Percentiles rank a stretch among this genome's conserved stretches.
phyloP scores from a whole-genome alignment of 2,797 vertebrate genomes.

The Bovichtus variegatus region DNA sequence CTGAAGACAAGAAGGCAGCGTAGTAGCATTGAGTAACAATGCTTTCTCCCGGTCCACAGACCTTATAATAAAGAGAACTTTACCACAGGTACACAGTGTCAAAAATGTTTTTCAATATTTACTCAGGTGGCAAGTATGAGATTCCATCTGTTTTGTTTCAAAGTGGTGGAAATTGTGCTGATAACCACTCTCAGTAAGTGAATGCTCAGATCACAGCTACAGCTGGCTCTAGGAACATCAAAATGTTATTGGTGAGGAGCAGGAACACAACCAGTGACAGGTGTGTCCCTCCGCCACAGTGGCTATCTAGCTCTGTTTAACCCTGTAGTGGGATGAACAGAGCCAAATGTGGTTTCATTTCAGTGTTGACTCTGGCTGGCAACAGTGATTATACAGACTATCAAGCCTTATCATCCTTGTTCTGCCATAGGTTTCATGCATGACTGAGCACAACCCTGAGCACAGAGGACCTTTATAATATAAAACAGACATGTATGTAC shows the following conservation, averaged over 20 bases:
- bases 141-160: constrained; percentile 32
- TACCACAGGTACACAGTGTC: constrained; percentile 34
- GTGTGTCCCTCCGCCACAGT: constrained; percentile 73
- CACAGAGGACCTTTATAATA: constrained; percentile 6
- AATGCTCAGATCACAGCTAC: constrained; percentile 32
- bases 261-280: constrained; percentile 67
- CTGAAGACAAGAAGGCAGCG: constrained; percentile 52
- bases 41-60: constrained; percentile 41
- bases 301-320: constrained; percentile 42
- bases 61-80: constrained; percentile 29
- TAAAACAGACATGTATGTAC: no score
- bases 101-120: constrained; percentile 29
- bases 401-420: neutral
- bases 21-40: constrained; percentile 40
- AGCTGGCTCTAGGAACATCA: constrained; percentile 65
- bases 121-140: constrained; percentile 39
- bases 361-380: neutral
- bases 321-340: constrained; percentile 24
- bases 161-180: constrained; percentile 19
- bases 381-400: neutral
- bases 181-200: constrained; percentile 1
- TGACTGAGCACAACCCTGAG: constrained; percentile 2
- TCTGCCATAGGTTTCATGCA: neutral
- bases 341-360: constrained; percentile 24
- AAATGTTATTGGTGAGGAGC: constrained; percentile 68